Base-by-base conservation (phyloP, 1,140 invertebrate species). In the Heliconius hewitsoni region DNA sequence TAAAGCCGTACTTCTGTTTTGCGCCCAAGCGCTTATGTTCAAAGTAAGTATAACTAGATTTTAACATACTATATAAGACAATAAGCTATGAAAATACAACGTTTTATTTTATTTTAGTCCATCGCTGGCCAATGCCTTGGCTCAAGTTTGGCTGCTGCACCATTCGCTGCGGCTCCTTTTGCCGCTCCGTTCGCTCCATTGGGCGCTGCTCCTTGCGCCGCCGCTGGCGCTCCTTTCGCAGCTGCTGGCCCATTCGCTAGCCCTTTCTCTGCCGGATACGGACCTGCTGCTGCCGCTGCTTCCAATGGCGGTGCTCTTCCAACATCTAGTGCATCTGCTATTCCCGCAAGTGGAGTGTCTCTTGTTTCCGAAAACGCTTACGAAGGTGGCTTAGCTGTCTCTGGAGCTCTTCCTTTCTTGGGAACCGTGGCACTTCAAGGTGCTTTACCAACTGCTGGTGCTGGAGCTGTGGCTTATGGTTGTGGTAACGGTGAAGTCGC, bases 361-460 rank as follows among this genome's bases (percentile, higher is more conserved):
- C 73, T 78, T 23, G 27, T 71, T 8, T 82, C 82, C 13, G 82
- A 85, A 70, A 85, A 85, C 57, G 76, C 74, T 5, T 76, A 82
- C 1, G 83, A 85, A 76, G 81, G 84, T 13, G 13, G 74, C 13
- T 30, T 84, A 1, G 79, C 81, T 6, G 77, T 81, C 0, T 57
- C 80, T 60, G 86, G 86, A 13, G 70, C 73, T 23, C 57, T 87
- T 3, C 81, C 81, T 0, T 85, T 83, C 84, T 73, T 83, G 23
- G 72, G 77, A 30, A 57, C 77, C 23, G 77, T 78, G n/a, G 77
- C 77, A 8, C 19, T 78, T 19, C 72, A 82, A 74, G 84, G 83
- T 8, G 80, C 76, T 4, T 37, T 89, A 13, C 85, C 87, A 1
- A 84, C 84, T n/a, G 66, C 73, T 76, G 87, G 87, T 34, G 52